Conservation (phyloP, 2,113 vertebrate species). For the Ageneiosus marmoratus region DNA sequence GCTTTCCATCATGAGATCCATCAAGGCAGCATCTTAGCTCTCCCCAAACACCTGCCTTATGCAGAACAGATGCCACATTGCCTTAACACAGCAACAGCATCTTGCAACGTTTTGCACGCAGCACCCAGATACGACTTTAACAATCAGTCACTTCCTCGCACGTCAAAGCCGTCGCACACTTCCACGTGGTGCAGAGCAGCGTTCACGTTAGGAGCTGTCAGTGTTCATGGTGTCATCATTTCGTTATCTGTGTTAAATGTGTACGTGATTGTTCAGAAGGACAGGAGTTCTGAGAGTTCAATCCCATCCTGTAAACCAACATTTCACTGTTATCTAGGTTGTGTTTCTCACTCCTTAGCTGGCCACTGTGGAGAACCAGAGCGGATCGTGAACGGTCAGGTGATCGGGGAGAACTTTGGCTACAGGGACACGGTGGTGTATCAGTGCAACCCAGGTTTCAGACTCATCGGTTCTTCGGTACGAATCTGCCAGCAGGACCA, state of each 20-base stretch:
- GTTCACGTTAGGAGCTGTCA: not conserved
- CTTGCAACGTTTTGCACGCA: not conserved
- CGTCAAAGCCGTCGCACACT: not conserved
- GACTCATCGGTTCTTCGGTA: slow-evolving; percentile 93
- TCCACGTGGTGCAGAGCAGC: not conserved
- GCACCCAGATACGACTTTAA: not conserved
- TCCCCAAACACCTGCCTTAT: slow-evolving; percentile 35
- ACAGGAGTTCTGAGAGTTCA: too few species aligned
- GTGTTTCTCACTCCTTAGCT: slow-evolving; percentile 65
- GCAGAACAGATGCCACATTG: slow-evolving; percentile 13
- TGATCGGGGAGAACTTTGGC: slow-evolving; percentile 94
- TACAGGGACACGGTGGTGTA: slow-evolving; percentile 97
- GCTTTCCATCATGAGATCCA: slow-evolving; percentile 22
- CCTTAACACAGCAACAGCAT: not conserved
- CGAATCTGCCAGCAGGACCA: slow-evolving; percentile 96
- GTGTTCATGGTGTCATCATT: too few species aligned
- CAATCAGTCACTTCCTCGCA: not conserved
- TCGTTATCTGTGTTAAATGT: too few species aligned
- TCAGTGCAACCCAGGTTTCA: slow-evolving; percentile 93
- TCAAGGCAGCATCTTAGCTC: not conserved
- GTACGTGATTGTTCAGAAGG: not conserved
- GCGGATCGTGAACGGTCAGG: slow-evolving; percentile 92
- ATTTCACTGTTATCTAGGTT: not conserved
- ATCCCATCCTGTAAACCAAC: too few species aligned
- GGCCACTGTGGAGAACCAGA: slow-evolving; percentile 94